phyloP scores from a whole-genome alignment of 2,797 vertebrate species.

The Anabas testudineus region DNA sequence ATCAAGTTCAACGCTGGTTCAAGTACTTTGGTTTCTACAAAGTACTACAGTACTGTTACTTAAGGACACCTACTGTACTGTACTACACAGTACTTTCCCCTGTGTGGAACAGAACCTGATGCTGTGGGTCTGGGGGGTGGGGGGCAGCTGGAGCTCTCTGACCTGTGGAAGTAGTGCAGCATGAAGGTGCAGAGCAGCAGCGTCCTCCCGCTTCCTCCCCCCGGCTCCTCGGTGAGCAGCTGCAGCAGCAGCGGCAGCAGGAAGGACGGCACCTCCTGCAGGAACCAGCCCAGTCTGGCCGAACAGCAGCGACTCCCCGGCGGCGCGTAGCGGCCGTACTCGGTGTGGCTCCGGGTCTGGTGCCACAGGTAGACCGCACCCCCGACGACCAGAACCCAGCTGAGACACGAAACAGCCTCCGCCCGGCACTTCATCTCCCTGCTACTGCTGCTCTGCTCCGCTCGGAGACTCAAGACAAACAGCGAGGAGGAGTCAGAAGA shows the following conservation, averaged over 20 bases:
- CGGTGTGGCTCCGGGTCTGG: neutral
- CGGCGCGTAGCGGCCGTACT: constrained; percentile 51
- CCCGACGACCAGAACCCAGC: constrained; percentile 30
- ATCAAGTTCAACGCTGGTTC: too few species aligned
- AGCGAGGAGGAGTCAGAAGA: too few species aligned
- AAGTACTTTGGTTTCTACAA: too few species aligned
- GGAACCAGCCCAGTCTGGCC: constrained; percentile 56
- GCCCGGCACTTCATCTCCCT: constrained; percentile 50
- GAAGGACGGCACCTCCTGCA: constrained; percentile 66
- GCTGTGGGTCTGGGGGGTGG: too few species aligned
- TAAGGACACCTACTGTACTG: too few species aligned
- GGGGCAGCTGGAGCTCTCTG: too few species aligned
- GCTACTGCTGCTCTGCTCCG: too few species aligned
- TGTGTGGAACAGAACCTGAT: too few species aligned
- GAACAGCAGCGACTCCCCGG: fast-evolving
- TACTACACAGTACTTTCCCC: too few species aligned
- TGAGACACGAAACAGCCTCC: neutral
- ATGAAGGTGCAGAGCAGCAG: constrained; percentile 57
- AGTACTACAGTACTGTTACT: too few species aligned
- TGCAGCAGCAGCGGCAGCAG: constrained; percentile 62
- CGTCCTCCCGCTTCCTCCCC: neutral
- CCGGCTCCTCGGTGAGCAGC: neutral
- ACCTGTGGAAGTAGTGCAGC: constrained; percentile 66
- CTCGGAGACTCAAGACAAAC: too few species aligned
- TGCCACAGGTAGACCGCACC: constrained; percentile 6